Percentiles rank a stretch among this genome's conserved stretches.
These are phyloP conservation scores for Steinernema khuongi DNA, from an alignment of 1,140 invertebrate species.

Conservation along the genomic window DNA sequence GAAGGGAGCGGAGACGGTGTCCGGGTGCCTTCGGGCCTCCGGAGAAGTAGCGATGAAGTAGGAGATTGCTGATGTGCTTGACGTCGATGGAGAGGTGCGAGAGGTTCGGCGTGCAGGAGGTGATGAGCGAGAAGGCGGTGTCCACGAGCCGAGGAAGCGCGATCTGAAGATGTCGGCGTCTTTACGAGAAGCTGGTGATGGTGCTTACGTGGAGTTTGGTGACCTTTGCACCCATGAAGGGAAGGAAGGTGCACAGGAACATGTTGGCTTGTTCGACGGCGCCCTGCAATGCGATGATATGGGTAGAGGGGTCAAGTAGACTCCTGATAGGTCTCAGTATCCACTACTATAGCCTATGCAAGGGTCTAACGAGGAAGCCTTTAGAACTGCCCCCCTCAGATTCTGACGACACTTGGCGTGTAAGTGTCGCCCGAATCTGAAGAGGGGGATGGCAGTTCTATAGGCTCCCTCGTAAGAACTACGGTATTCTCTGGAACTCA, in stretches of 20 bases:
- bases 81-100: conserved; percentile 49
- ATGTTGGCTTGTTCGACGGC: conserved; percentile 51
- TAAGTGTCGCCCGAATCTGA: too few species aligned
- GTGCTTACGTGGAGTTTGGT: conserved; percentile 49
- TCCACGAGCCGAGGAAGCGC: conserved; percentile 44
- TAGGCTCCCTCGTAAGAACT: too few species aligned
- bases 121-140: conserved; percentile 40
- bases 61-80: conserved; percentile 41
- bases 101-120: conserved; percentile 40
- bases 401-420: too few species aligned
- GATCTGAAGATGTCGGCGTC: not conserved
- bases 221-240: conserved; percentile 47
- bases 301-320: not conserved
- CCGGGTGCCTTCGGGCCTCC: conserved; percentile 37
- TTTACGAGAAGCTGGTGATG: not conserved
- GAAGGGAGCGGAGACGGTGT: conserved; percentile 38
- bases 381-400: conserved; percentile 25
- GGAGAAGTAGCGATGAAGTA: conserved; percentile 41
- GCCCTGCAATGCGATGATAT: conserved; percentile 34
- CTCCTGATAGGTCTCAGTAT: not conserved
- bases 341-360: not conserved
- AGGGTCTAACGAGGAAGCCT: not conserved
- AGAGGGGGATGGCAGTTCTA: too few species aligned
- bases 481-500: conserved; percentile 14
- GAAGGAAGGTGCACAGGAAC: conserved; percentile 46